phyloP scores from a whole-genome alignment of 2,797 vertebrate species.

The Danio choprae region DNA sequence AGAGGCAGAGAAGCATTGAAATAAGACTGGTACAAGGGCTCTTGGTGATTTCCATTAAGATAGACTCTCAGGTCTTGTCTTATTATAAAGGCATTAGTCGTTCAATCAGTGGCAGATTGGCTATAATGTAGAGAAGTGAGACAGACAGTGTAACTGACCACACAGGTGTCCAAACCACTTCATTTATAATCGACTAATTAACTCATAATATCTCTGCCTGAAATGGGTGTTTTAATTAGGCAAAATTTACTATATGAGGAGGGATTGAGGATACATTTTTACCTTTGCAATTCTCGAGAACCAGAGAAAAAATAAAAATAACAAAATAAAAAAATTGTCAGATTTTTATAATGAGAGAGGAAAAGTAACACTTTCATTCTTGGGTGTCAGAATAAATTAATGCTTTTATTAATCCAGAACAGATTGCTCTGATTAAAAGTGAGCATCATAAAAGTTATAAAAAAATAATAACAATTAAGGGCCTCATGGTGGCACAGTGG shows the following conservation, averaged over 20 bases:
- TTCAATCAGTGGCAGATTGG: conserved; percentile 68
- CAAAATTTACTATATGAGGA: conserved; percentile 5
- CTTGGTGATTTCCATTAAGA: conserved; percentile 72
- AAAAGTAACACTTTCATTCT: too few relatives aligned
- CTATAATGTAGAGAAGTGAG: conserved; percentile 68
- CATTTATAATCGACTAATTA: conserved; percentile 71
- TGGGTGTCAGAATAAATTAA: too few relatives aligned
- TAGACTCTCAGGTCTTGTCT: conserved; percentile 69
- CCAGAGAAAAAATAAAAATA: too few relatives aligned
- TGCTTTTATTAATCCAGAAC: too few relatives aligned
- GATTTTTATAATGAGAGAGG: too few relatives aligned
- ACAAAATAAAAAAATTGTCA: background rate
- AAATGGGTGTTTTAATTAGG: conserved; percentile 47
- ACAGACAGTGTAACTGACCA: conserved; percentile 69
- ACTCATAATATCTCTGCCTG: conserved; percentile 67
- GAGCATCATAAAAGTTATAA: too few relatives aligned
- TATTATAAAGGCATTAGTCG: conserved; percentile 74
- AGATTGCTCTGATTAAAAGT: too few relatives aligned
- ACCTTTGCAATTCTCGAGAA: background rate
- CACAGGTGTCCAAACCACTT: conserved; percentile 61
- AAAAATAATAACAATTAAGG: too few relatives aligned
- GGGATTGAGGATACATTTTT: background rate
- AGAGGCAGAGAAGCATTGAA: conserved; percentile 8
- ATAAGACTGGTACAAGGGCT: conserved; percentile 35
- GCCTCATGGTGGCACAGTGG: too few relatives aligned